phyloP scores from a whole-genome alignment of 2,113 vertebrate species.

The Paedocypris sp. region DNA sequence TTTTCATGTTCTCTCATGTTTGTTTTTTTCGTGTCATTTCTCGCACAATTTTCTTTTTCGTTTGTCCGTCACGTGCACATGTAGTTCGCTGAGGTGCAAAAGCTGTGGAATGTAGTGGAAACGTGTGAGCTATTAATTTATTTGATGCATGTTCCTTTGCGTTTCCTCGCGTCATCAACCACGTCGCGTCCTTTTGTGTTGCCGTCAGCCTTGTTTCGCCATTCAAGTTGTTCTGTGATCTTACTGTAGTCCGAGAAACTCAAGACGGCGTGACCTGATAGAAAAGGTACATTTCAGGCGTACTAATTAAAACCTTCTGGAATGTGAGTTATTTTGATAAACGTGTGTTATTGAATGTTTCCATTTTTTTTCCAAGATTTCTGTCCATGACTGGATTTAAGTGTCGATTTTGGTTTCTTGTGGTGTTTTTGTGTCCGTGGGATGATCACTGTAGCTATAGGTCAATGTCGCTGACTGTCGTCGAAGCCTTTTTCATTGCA shows the following conservation, averaged over 20 bases:
- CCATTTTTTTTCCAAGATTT: background rate
- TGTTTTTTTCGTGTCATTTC: too few relatives aligned
- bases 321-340: conserved; percentile 31
- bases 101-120: conserved; percentile 31
- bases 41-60: conserved; percentile 21
- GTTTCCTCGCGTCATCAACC: conserved; percentile 5
- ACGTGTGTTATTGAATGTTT: too few relatives aligned
- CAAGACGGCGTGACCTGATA: background rate
- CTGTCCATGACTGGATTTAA: background rate
- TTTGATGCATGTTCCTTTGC: conserved; percentile 5
- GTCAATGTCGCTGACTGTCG: conserved; percentile 5
- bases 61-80: conserved; percentile 18
- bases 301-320: conserved; percentile 39
- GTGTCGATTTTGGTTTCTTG: background rate
- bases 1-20: conserved; percentile 28
- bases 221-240: background rate
- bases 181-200: conserved; percentile 6
- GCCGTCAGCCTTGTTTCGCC: conserved; percentile 5
- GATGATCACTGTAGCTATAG: conserved; percentile 8
- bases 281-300: conserved; percentile 36
- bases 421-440: conserved; percentile 10
- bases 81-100: conserved; percentile 22
- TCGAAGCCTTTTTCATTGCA: conserved; percentile 11
- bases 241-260: conserved; percentile 28
- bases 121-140: conserved; percentile 24